Evolutionary conservation across 2,888 invertebrate genomes (phyloP), one percentile per base, ranked within the genome.

Genomic region (Drosophila picticornis): DNA sequence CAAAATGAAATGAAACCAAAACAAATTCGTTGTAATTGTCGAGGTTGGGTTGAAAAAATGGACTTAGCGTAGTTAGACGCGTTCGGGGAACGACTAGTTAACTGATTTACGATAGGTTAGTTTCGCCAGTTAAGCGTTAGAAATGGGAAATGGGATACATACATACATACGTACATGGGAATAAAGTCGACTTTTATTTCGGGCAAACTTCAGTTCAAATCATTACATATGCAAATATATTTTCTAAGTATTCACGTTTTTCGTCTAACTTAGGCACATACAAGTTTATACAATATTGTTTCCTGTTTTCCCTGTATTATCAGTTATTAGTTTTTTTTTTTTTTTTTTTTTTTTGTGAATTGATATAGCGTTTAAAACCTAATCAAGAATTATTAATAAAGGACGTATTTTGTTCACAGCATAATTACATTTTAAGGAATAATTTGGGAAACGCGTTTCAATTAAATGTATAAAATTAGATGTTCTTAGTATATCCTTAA

Each of bases 191-290:
- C 16, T 63, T 60, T 67, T 46, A 52, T 67, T 73, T 67, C 53
- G 40, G 38, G n/a, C 48, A 53, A 70, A 83, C 81, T 81, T 81
- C 38, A 82, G 81, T 81, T 83, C 78, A 81, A 81, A 83, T 65
- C 51, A 56, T 68, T 53, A 83, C 78, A 81, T 81, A 83, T 74
- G 63, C 53, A 81, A 11, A 29, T 62, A 51, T 66, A 50, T 66
- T 52, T 59, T 74, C 48, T 77, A 80, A 51, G 38, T 57, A 66
- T 72, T 61, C 53, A 65, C 29, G 22, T 51, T 67, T 75, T 50
- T 31, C 38, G 51, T 62, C 63, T 72, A 34, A 72, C 51, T 56
- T 56, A 48, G 59, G 16, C 58, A 63, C 51, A 62, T 25, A 55
- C 2, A 25, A 46, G 38, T 36, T 57, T 46, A 36, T 56, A 65